Evolutionary conservation across 2,113 vertebrate genomes (phyloP), one percentile per base, ranked within the genome.

Genomic region (Candoia aspera): DNA sequence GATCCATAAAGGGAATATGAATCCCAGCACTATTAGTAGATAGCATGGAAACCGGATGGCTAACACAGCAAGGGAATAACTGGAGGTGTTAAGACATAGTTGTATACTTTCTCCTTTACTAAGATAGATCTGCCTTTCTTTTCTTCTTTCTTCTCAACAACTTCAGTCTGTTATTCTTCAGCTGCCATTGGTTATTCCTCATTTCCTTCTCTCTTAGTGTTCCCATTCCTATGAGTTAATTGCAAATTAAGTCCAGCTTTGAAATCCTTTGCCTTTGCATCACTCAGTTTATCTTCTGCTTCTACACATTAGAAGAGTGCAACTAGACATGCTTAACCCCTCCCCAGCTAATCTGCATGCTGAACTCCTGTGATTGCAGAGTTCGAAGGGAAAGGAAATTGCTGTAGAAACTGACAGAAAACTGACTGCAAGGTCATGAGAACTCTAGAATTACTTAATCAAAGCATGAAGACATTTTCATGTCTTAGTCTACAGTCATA

Each of bases 391-490:
- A 60, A 83, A 84, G 6, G 88, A 59, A 8, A 4, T 11, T 0
- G 29, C 91, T 13, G 15, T 73, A 73, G n/a, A 73, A 73, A 73
- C 64, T 73, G n/a, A 73, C 64, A 73, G n/a, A 73, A 73, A 49
- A 58, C 6, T 26, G 21, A 17, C 84, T 33, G 19, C 19, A 68
- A 88, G 84, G 62, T 86, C 92, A 0, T 0, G 33, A 59, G 54
- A 0, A 4, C n/a, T 54, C 53, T 37, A 4, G 85, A 90, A 92
- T 33, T 86, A 83, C 49, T 94, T 94, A 59, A 73, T 91, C 86
- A 89, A 64, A 73, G 93, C 91, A 87, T 60, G 64, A 29, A 90
- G 62, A 90, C 57, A 89, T 92, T 86, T 86, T 62, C 37, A 46
- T 86, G 86, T 37, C 29, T 1, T 42, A 54, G 62, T 13, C 19